A percentile compares a stretch with the other conserved stretches of the same genome.
Evolutionary conservation across 1,140 invertebrate species (phyloP).

Genomic region (Meteorus sp.): DNA sequence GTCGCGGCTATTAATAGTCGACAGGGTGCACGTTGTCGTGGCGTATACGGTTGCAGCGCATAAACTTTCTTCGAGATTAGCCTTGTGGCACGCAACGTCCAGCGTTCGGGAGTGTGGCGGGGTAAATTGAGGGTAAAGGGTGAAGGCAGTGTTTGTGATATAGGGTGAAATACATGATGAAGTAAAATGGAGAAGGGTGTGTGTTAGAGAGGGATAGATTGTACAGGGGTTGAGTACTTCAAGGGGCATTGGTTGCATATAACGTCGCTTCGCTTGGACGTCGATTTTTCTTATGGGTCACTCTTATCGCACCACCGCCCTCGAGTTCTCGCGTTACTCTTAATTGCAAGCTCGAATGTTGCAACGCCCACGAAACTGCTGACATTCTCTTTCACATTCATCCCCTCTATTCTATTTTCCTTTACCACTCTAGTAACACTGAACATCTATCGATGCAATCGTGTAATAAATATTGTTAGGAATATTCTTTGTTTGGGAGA

Average conservation of each 20-base stretch:
- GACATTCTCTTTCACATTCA: too few relatives aligned
- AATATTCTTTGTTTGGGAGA: too few relatives aligned
- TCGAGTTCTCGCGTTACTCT: constrained; percentile 46
- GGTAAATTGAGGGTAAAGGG: constrained; percentile 29
- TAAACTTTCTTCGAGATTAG: constrained; percentile 32
- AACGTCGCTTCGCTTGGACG: constrained; percentile 35
- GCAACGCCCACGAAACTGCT: constrained; percentile 35
- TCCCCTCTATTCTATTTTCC: too few relatives aligned
- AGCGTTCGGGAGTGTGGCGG: constrained; percentile 16
- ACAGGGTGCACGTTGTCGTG: constrained; percentile 15
- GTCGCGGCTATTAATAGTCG: constrained; percentile 27
- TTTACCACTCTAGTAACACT: too few relatives aligned
- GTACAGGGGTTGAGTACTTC: background rate
- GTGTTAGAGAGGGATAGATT: background rate
- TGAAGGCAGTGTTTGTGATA: too few relatives aligned
- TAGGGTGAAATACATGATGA: too few relatives aligned
- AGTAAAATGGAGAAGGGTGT: background rate
- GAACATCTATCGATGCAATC: too few relatives aligned
- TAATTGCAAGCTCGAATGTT: constrained; percentile 49
- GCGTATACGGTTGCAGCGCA: constrained; percentile 22
- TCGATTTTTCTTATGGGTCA: constrained; percentile 57
- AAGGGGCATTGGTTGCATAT: background rate
- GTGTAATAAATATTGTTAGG: too few relatives aligned
- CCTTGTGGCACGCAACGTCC: constrained; percentile 23
- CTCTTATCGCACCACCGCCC: constrained; percentile 43